Evolutionary conservation across 2,888 invertebrate genomes (phyloP).

Genomic region (Formica aserva): DNA sequence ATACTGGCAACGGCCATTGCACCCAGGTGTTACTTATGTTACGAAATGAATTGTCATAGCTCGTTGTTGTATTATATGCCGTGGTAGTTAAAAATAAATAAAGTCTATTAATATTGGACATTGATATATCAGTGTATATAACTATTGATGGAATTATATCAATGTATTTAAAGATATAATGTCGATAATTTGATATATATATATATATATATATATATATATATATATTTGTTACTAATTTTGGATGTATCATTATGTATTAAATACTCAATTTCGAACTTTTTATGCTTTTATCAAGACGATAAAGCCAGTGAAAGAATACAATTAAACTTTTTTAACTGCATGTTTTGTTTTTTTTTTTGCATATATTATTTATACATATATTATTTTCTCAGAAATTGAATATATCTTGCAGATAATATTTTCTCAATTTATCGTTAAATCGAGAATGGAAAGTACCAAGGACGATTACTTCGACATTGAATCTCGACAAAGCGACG

Average conservation of each 20-base stretch:
- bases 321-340: neutral
- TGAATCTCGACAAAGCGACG: neutral
- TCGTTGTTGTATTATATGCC: neutral
- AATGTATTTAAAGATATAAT: neutral
- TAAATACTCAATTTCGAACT: neutral
- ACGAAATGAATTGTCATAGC: conserved; percentile 5
- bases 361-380: neutral
- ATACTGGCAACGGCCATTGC: conserved; percentile 29
- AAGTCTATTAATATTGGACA: neutral
- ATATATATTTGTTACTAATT: neutral
- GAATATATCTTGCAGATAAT: neutral
- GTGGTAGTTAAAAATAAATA: neutral
- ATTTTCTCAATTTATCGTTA: neutral
- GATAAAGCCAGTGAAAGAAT: neutral
- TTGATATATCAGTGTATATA: neutral
- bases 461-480: neutral
- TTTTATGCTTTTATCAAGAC: neutral
- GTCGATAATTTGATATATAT: neutral
- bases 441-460: neutral
- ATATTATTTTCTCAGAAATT: neutral
- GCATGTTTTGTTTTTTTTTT: neutral
- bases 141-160: neutral
- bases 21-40: conserved; percentile 26
- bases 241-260: neutral
- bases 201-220: no score